These are phyloP conservation scores for Archaeoteleia sp. DNA, from an alignment of 2,888 invertebrate genomes.

Conservation along the genomic window DNA sequence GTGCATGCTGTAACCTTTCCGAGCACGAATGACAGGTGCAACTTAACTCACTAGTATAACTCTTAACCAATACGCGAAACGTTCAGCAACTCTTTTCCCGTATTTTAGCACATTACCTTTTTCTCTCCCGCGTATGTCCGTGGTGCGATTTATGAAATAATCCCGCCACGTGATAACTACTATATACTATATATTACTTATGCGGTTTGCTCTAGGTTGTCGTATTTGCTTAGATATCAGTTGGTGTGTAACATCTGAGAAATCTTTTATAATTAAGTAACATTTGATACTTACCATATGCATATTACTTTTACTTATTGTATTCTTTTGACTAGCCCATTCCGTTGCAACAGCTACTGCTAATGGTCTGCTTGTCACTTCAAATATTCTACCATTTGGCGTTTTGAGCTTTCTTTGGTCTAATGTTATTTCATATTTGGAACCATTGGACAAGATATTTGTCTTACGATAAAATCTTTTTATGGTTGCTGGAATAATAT, in stretches of 20 bases:
- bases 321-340: slow-evolving; percentile 91
- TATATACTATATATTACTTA: too few species aligned
- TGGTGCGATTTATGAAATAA: too few species aligned
- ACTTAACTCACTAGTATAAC: too few species aligned
- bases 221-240: too few species aligned
- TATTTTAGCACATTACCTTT: too few species aligned
- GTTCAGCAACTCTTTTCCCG: too few species aligned
- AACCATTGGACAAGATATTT: slow-evolving; percentile 81
- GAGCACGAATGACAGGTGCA: too few species aligned
- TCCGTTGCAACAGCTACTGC: slow-evolving; percentile 96
- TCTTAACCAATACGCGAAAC: too few species aligned
- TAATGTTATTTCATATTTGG: slow-evolving; percentile 88
- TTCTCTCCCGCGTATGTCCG: too few species aligned
- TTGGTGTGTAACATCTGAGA: too few species aligned
- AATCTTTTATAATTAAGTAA: slow-evolving; percentile 7
- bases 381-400: slow-evolving; percentile 86
- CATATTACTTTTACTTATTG: slow-evolving; percentile 88
- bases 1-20: too few species aligned
- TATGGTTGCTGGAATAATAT: slow-evolving; percentile 72
- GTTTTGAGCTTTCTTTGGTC: slow-evolving; percentile 94
- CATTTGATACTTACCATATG: slow-evolving; percentile 83
- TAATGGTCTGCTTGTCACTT: slow-evolving; percentile 88
- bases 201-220: too few species aligned
- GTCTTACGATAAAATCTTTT: slow-evolving; percentile 87
- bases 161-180: slow-evolving; percentile 74